Conservation (phyloP, 2,797 vertebrate genomes). For the Kryptopterus vitreolus region DNA sequence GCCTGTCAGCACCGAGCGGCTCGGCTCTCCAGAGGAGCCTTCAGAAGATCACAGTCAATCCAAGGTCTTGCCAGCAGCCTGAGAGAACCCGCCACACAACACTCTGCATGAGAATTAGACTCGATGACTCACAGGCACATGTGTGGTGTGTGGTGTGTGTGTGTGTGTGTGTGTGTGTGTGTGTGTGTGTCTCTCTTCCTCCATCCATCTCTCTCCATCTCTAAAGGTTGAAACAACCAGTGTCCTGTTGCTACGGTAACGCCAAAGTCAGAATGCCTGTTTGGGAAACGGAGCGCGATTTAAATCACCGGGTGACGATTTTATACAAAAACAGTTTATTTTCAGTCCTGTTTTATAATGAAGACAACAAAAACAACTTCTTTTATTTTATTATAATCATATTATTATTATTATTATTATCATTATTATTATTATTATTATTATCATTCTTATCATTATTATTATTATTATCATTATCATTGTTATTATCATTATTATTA, state of each 20-base stretch:
- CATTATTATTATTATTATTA: too few species aligned
- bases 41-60: slow-evolving; percentile 20
- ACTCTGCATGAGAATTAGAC: slow-evolving; percentile 40
- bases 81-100: slow-evolving; percentile 11
- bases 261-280: slow-evolving; percentile 9
- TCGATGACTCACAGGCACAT: slow-evolving; percentile 23
- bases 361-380: too few species aligned
- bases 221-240: not conserved
- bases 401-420: too few species aligned
- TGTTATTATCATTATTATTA: too few species aligned
- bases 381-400: too few species aligned
- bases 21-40: not conserved
- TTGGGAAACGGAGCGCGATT: not conserved
- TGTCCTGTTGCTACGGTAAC: slow-evolving; percentile 36
- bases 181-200: slow-evolving; percentile 5
- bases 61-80: slow-evolving; percentile 3
- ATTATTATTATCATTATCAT: too few species aligned
- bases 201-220: not conserved
- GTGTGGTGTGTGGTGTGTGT: slow-evolving; percentile 4
- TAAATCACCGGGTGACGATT: not conserved
- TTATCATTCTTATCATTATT: too few species aligned
- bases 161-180: slow-evolving; percentile 8
- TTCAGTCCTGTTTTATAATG: too few species aligned
- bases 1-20: not conserved
- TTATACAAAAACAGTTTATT: not conserved